Conservation (phyloP, 2,888 invertebrate species). For the Omphaloscelis lunosa region DNA sequence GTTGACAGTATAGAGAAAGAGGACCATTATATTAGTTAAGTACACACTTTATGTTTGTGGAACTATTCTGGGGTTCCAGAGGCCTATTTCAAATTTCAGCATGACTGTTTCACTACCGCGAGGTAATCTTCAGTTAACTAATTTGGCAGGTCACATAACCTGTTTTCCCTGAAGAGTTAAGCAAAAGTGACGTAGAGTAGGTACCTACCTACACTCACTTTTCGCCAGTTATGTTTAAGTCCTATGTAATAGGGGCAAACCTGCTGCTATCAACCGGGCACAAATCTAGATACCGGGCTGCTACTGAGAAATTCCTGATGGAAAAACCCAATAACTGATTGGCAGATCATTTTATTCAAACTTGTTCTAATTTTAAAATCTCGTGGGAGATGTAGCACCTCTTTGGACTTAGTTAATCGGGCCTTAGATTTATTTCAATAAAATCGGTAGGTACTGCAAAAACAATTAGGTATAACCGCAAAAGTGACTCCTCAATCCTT, state of each 20-base stretch:
- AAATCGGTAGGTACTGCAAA: not conserved
- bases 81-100: not conserved
- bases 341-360: not conserved
- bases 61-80: not conserved
- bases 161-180: not conserved
- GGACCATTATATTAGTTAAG: not conserved
- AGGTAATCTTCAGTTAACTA: not conserved
- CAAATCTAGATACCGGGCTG: not conserved
- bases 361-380: not conserved
- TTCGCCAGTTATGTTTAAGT: not conserved
- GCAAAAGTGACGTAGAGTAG: not conserved
- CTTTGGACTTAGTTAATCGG: not conserved
- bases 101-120: not conserved
- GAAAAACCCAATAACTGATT: not conserved
- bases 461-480: not conserved
- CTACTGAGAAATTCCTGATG: not conserved
- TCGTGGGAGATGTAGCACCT: too few species aligned
- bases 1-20: conserved; percentile 15
- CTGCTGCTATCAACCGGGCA: too few species aligned
- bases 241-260: too few species aligned
- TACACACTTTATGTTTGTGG: not conserved
- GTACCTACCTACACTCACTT: not conserved
- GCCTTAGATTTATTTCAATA: not conserved
- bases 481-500: not conserved
- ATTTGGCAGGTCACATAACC: not conserved